Conservation (phyloP, 2,888 invertebrate species). For the Noctua janthe region DNA sequence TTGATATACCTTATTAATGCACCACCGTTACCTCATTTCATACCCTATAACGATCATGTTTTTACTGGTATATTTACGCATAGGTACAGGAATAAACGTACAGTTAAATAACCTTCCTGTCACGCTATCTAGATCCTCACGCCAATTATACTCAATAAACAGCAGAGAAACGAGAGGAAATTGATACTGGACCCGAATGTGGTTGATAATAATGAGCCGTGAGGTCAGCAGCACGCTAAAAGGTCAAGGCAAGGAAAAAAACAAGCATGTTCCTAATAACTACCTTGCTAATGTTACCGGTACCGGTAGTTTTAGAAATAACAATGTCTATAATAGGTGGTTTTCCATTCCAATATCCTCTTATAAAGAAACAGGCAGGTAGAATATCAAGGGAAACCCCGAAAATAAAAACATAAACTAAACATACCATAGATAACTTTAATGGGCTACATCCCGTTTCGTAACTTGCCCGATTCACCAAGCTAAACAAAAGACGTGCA, state of each 20-base stretch:
- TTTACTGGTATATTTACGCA: neutral
- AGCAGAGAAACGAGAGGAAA: slow-evolving; percentile 17
- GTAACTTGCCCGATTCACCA: no score
- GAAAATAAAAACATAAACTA: no score
- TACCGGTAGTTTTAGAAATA: neutral
- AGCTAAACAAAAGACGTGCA: neutral
- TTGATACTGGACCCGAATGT: neutral
- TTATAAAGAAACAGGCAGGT: neutral
- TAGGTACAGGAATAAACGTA: neutral
- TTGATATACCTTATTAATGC: neutral
- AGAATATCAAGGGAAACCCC: neutral
- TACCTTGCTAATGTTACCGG: neutral
- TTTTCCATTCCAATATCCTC: neutral
- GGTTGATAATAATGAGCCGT: neutral
- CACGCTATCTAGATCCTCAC: neutral
- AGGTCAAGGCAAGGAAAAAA: slow-evolving; percentile 9
- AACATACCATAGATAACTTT: no score
- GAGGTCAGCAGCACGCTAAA: neutral
- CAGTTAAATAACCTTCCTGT: slow-evolving; percentile 4
- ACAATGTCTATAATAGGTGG: neutral
- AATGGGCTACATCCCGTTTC: no score
- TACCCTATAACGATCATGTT: neutral
- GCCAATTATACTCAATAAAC: neutral
- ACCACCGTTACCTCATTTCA: neutral
- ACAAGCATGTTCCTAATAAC: neutral